Evolutionary conservation across 2,113 vertebrate species (phyloP).

Genomic region (Origma solitaria): DNA sequence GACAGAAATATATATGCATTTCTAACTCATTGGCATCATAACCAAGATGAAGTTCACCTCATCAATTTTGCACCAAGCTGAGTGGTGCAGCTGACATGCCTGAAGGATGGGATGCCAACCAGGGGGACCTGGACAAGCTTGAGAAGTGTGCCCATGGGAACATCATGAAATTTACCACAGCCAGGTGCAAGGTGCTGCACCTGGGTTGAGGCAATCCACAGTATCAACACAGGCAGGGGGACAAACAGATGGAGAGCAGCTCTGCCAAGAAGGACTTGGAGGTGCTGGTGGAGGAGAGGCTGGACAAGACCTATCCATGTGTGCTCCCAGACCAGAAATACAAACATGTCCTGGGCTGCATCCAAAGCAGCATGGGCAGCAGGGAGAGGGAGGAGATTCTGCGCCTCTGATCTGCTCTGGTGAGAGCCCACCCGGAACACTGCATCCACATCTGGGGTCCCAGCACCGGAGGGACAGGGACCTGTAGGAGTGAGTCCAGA

Average conservation of each 20-base stretch:
- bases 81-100: not conserved
- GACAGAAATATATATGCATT: not conserved
- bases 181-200: not conserved
- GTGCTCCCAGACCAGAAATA: rapidly evolving
- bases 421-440: rapidly evolving
- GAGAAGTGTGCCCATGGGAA: not conserved
- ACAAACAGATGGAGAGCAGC: not conserved
- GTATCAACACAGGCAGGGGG: too few relatives aligned
- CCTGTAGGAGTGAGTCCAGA: rapidly evolving
- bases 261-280: not conserved
- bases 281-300: not conserved
- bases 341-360: not conserved
- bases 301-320: not conserved
- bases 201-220: not conserved
- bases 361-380: rapidly evolving
- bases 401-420: not conserved
- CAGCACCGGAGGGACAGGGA: not conserved
- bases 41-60: not conserved
- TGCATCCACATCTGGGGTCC: rapidly evolving
- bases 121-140: not conserved
- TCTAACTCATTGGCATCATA: not conserved
- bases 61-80: not conserved
- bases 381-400: rapidly evolving
- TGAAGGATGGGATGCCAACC: not conserved
- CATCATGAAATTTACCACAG: not conserved